Percentiles rank a stretch among this genome's conserved stretches.
Evolutionary conservation across 2,797 vertebrate species (phyloP).

Genomic region (Pangasius larnaudii): DNA sequence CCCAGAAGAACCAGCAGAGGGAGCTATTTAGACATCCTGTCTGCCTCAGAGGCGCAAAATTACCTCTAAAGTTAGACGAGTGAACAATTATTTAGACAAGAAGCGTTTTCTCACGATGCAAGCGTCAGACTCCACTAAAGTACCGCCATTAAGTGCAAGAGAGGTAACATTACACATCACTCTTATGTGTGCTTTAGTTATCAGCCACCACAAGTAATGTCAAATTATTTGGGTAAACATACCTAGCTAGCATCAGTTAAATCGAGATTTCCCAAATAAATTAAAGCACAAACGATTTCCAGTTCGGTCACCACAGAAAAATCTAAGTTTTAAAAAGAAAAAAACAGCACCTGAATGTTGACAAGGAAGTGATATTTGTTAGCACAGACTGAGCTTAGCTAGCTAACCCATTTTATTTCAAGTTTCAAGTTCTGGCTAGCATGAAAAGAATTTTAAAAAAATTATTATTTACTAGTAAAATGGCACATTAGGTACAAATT

Average conservation of each 20-base stretch:
- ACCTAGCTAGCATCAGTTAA: constrained; percentile 23
- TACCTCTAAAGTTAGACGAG: no score
- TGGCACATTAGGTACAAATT: neutral
- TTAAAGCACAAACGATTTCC: neutral
- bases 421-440: neutral
- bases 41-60: neutral
- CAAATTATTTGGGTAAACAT: neutral
- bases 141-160: neutral
- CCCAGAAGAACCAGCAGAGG: constrained; percentile 13
- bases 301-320: neutral
- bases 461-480: neutral
- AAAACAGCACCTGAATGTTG: neutral
- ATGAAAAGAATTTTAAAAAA: neutral
- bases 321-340: neutral
- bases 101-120: constrained; percentile 37
- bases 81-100: neutral
- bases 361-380: neutral
- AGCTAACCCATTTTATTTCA: neutral
- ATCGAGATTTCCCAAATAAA: neutral
- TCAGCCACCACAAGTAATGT: neutral
- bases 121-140: neutral
- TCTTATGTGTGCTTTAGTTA: neutral
- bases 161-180: constrained; percentile 35
- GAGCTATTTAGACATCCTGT: constrained; percentile 2
- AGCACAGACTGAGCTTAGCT: neutral